These are phyloP conservation scores for Anseranas semipalmata DNA, from an alignment of 2,113 vertebrate species.

Conservation along the genomic window DNA sequence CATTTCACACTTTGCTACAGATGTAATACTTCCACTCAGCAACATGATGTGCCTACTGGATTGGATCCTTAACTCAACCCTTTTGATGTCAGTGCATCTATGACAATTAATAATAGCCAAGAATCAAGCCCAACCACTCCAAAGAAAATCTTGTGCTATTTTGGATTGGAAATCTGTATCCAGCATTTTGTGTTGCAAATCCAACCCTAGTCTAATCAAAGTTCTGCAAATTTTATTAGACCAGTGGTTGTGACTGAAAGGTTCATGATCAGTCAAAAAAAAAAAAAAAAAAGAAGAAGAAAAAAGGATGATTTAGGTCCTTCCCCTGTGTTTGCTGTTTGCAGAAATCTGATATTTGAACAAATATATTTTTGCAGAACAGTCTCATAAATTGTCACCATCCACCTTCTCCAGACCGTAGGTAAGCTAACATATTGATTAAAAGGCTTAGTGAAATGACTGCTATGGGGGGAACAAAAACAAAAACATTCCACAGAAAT, in stretches of 20 bases:
- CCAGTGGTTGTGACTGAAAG: background rate
- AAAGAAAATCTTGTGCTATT: background rate
- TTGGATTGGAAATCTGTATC: background rate
- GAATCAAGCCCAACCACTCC: background rate
- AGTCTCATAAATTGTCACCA: background rate
- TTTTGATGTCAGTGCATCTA: background rate
- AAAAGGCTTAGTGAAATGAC: background rate
- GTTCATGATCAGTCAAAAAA: background rate
- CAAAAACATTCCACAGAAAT: background rate
- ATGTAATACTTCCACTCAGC: background rate
- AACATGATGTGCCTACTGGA: background rate
- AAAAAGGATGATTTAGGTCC: background rate
- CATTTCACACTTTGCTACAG: background rate
- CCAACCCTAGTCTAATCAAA: background rate
- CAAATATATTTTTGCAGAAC: background rate
- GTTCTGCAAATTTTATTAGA: background rate
- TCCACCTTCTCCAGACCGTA: background rate
- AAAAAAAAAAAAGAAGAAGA: background rate
- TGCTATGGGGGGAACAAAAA: background rate
- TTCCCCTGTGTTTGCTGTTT: background rate
- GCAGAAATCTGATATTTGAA: background rate
- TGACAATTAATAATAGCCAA: background rate
- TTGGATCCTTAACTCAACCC: background rate
- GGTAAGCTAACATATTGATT: background rate
- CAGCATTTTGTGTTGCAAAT: background rate